A percentile compares a stretch with the other conserved stretches of the same genome.
These are phyloP conservation scores for Oncorhynchus mykiss DNA, from an alignment of 2,113 vertebrate species.

Conservation along the genomic window DNA sequence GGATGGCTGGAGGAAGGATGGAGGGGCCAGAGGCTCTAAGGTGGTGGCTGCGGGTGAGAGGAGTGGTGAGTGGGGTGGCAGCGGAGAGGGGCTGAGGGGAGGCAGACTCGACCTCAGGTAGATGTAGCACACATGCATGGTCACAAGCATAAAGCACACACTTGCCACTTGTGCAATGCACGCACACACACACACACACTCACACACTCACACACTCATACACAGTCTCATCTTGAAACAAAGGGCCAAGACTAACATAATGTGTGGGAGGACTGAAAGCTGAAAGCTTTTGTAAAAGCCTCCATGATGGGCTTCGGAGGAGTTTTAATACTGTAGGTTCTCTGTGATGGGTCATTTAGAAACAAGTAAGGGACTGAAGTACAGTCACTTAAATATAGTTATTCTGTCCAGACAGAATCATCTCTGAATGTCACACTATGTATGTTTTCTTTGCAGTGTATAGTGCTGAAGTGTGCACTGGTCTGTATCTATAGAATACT, in stretches of 20 bases:
- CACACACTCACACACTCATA: too few species aligned
- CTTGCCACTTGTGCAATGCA: too few species aligned
- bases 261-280: too few species aligned
- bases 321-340: too few species aligned
- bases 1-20: neutral
- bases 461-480: neutral
- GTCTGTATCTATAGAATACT: neutral
- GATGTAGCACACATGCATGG: neutral
- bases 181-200: too few species aligned
- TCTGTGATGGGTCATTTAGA: neutral
- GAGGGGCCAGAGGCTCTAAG: neutral
- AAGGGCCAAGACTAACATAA: too few species aligned
- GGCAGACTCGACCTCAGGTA: neutral
- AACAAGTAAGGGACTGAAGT: neutral
- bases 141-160: too few species aligned
- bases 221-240: too few species aligned
- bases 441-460: too few species aligned
- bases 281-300: neutral
- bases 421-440: neutral
- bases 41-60: neutral
- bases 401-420: neutral
- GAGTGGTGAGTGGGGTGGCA: neutral
- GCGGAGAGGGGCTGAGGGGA: neutral
- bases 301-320: neutral
- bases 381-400: neutral